Evolutionary conservation across 2,797 vertebrate genomes (phyloP).

Genomic region (Micrastur ruficollis): DNA sequence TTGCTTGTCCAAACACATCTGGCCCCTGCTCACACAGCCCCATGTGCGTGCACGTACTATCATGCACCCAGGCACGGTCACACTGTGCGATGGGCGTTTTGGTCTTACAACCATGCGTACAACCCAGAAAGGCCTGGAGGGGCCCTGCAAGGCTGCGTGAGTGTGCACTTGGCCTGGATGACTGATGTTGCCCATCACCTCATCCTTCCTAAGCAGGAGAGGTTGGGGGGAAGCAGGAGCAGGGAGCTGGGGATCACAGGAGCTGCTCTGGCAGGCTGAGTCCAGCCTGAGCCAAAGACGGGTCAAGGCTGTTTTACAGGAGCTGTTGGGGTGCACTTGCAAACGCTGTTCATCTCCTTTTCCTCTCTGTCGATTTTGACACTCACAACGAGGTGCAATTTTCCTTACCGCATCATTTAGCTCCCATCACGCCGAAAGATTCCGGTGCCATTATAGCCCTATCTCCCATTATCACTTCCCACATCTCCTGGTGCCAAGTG

Average conservation of each 20-base stretch:
- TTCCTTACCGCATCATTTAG: background rate
- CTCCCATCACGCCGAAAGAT: background rate
- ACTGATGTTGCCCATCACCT: background rate
- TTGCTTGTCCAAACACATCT: background rate
- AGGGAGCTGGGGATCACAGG: fast-evolving
- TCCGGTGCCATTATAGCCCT: background rate
- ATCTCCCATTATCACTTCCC: background rate
- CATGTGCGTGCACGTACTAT: fast-evolving
- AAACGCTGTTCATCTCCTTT: background rate
- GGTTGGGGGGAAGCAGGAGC: background rate
- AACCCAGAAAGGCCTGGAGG: background rate
- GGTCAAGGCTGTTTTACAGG: background rate
- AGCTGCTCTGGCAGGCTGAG: background rate
- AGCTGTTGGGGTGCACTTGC: background rate
- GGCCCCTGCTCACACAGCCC: background rate
- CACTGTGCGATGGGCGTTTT: fast-evolving
- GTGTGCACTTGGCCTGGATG: fast-evolving
- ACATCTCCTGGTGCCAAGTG: background rate
- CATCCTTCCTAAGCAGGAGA: background rate
- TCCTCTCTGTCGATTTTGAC: background rate
- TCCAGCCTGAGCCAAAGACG: background rate
- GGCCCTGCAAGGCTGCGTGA: background rate
- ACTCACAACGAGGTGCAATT: background rate
- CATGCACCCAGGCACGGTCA: fast-evolving
- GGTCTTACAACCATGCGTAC: background rate